A percentile compares a stretch with the other conserved stretches of the same genome.
These are phyloP conservation scores for Tragopan temminckii DNA, from an alignment of 2,797 vertebrate genomes.

Conservation along the genomic window DNA sequence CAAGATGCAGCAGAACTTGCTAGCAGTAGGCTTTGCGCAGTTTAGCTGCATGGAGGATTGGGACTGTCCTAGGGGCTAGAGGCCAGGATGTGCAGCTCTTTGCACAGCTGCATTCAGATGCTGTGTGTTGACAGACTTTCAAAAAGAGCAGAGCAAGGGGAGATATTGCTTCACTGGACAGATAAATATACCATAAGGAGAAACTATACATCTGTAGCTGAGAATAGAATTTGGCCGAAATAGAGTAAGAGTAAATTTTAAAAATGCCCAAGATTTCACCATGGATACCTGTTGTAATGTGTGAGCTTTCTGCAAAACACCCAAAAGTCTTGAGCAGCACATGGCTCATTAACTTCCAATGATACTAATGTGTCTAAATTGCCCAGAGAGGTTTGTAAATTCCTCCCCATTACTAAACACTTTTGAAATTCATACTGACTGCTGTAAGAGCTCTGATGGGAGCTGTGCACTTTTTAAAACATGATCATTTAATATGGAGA, in stretches of 20 bases:
- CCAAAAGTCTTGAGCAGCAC: constrained; percentile 1
- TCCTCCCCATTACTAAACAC: constrained; percentile 4
- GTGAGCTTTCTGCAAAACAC: constrained; percentile 9
- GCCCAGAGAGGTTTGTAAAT: constrained; percentile 31
- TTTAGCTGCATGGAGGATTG: constrained; percentile 17
- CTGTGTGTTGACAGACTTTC: constrained; percentile 63
- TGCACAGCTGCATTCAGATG: constrained; percentile 65
- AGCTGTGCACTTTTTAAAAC: constrained; percentile 16
- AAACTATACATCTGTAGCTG: constrained; percentile 29
- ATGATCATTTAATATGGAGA: background rate
- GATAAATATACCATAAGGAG: constrained; percentile 43
- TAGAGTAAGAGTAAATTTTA: background rate
- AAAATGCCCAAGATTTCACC: background rate
- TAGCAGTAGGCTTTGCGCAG: background rate
- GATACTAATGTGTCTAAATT: constrained; percentile 22
- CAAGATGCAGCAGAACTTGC: background rate
- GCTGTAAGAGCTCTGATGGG: constrained; percentile 27
- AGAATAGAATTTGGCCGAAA: constrained; percentile 7
- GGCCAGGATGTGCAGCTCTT: constrained; percentile 37
- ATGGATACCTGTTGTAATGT: background rate
- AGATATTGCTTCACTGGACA: constrained; percentile 18
- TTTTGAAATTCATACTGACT: constrained; percentile 38
- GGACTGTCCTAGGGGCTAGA: constrained; percentile 14
- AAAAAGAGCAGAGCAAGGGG: constrained; percentile 41
- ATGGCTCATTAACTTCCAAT: constrained; percentile 52